Evolutionary conservation across 2,797 vertebrate genomes (phyloP), one percentile per base, ranked within the genome.

Genomic region (Podarcis siculus): DNA sequence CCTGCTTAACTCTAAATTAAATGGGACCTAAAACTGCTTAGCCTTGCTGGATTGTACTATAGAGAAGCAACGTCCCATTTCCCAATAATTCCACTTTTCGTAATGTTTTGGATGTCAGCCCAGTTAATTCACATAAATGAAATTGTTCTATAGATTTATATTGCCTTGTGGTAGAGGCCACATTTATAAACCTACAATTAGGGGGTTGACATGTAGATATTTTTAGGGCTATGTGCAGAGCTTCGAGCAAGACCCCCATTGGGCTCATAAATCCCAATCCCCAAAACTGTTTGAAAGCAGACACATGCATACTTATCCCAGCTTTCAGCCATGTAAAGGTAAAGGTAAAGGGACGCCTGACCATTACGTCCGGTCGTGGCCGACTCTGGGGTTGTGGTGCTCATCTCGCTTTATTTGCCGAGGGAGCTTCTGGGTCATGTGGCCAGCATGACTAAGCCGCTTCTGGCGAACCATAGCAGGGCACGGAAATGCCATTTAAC

Each of bases 31-130:
- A 75, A 89, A 89, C 71, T 75, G 87, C 82, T 85, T 85, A 89
- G 55, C 15, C 49, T 80, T 80, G 69, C 71, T 66, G 58, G 17
- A 79, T 66, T 72, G 23, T 35, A 15, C 77, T 77, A 72, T 80
- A 71, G 30, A 88, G 78, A 82, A 83, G 77, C 69, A 80, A 39
- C n/a, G 23, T 85, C 79, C 39, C 67, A 85, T 89, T 89, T 85
- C 85, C 71, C 69, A 89, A 75, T 89, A 80, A 80, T 89, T 80
- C n/a, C 21, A 79, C 77, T 45, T 80, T 76, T 89, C 78, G 37
- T 85, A 80, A 85, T 85, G 83, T 75, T 85, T 89, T 89, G 87
- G 87, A 89, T 85, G 69, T 80, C 61, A 75, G 82, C 87, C 87
- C 83, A 89, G 82, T 80, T 55, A 79, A 80, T 30, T 35, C 58